Evolutionary conservation across 2,888 invertebrate genomes (phyloP).

Genomic region (Orchestes rusci): DNA sequence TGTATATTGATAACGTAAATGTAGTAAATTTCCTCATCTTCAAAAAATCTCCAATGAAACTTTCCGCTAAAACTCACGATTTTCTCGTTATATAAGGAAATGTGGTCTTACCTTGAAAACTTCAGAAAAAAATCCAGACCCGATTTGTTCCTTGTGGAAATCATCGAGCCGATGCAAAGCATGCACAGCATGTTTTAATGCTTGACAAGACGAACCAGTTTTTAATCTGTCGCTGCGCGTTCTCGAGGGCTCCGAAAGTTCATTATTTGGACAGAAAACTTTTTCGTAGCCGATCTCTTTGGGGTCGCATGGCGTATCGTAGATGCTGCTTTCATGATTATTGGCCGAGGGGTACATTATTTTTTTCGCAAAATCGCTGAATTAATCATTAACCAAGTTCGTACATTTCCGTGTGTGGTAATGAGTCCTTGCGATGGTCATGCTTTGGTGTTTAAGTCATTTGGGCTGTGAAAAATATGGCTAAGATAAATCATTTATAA

Average conservation of each 20-base stretch:
- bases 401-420: conserved; percentile 42
- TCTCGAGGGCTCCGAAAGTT: conserved; percentile 41
- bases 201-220: conserved; percentile 78
- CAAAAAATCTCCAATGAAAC: too few relatives aligned
- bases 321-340: conserved; percentile 33
- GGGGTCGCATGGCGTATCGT: conserved; percentile 43
- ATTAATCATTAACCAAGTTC: conserved; percentile 44
- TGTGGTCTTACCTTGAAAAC: conserved; percentile 92
- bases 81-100: too few relatives aligned
- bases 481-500: too few relatives aligned
- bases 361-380: conserved; percentile 33
- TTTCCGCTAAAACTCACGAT: too few relatives aligned
- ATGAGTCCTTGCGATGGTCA: too few relatives aligned
- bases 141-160: conserved; percentile 88
- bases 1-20: too few relatives aligned
- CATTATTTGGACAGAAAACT: conserved; percentile 41
- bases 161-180: conserved; percentile 89
- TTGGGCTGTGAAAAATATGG: too few relatives aligned
- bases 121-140: conserved; percentile 94
- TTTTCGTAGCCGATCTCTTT: conserved; percentile 41
- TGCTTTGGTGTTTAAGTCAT: too few relatives aligned
- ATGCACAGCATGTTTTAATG: conserved; percentile 84
- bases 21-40: too few relatives aligned
- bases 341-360: conserved; percentile 38
- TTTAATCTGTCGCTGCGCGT: conserved; percentile 49